Evolutionary conservation across 2,888 invertebrate species (phyloP), one percentile per base, ranked within the genome.

Genomic region (Drosophila koepferae): DNA sequence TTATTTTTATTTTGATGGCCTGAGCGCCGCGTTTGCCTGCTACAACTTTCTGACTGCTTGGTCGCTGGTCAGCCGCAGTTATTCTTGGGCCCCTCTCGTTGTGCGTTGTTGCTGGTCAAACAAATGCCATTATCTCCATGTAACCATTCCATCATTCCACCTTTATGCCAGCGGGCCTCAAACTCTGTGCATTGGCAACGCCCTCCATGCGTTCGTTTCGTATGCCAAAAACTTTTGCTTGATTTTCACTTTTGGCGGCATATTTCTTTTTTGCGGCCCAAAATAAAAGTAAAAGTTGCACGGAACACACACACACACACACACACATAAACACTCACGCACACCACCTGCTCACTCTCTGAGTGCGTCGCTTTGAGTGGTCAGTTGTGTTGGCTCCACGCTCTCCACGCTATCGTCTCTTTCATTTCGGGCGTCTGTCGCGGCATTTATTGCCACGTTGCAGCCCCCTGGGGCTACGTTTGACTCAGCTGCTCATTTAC

Each of bases 41-140:
- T 92, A 82, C 84, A 90, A 77, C 90, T 91, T 91, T 90, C 91
- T 91, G 91, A 91, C 91, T 92, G 91, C 92, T 92, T 92, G 91
- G 90, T 92, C 88, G 91, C 81, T 91, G 92, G 91, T 91, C 91
- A 91, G 91, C 89, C 90, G 80, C 86, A 89, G 90, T 88, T 88
- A 89, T 88, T 89, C 90, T 89, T 87, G 77, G 71, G 75, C 74
- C 74, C 71, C 66, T 49, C 64, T 74, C 63, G 63, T 56, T 62
- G 51, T 51, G 58, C 70, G 23, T 0, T 23, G 46, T 16, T 8
- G 70, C 63, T 82, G 87, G 80, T 82, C 80, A 88, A 87, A 87
- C 70, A 76, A 82, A 85, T 87, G 85, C 84, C 82, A 78, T 85
- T 87, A 58, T 58, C 58, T 58, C 56, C 60, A 55, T 31, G 23